Evolutionary conservation across 2,888 invertebrate species (phyloP).

Genomic region (Lasiommata megera): DNA sequence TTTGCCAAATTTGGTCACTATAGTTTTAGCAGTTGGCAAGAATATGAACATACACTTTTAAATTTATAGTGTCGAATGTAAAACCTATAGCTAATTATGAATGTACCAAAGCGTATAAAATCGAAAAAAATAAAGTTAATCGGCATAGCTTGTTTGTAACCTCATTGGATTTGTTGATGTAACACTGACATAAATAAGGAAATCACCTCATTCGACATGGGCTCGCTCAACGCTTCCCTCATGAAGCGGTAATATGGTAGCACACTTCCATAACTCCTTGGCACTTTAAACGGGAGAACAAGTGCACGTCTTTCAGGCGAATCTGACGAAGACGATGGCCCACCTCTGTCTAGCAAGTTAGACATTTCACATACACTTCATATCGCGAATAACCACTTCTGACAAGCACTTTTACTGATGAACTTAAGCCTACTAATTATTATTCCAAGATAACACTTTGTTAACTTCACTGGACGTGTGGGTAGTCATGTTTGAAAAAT

Average conservation of each 20-base stretch:
- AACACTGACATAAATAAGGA: neutral
- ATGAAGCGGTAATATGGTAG: conserved; percentile 84
- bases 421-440: neutral
- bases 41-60: too few species aligned
- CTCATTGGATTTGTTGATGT: too few species aligned
- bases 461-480: conserved; percentile 4
- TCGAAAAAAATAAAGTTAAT: too few species aligned
- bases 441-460: neutral
- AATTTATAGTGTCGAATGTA: too few species aligned
- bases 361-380: conserved; percentile 40
- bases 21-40: too few species aligned
- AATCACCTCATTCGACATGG: conserved; percentile 58
- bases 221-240: conserved; percentile 67
- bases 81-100: too few species aligned
- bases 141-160: too few species aligned
- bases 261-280: conserved; percentile 83
- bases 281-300: conserved; percentile 62
- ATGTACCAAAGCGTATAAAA: too few species aligned
- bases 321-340: conserved; percentile 50
- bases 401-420: neutral
- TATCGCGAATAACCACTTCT: conserved; percentile 1
- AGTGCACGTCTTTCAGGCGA: conserved; percentile 60
- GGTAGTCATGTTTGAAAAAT: conserved; percentile 22
- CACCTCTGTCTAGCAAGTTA: conserved; percentile 49
- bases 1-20: too few species aligned